These are phyloP conservation scores for Rhizomys pruinosus DNA, from an alignment of 2,113 vertebrate species.

Conservation along the genomic window DNA sequence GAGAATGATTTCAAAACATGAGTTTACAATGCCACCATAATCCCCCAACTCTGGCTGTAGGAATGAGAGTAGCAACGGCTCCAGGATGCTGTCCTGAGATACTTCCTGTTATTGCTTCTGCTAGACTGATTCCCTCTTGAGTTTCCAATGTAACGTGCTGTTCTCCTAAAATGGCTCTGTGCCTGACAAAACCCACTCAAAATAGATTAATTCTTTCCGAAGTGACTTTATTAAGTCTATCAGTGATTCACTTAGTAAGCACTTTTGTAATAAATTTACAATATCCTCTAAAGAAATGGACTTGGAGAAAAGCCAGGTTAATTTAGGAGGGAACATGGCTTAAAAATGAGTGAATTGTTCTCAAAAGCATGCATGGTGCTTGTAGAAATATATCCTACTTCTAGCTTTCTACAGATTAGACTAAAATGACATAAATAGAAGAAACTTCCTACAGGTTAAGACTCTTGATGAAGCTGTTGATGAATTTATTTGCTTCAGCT, in stretches of 20 bases:
- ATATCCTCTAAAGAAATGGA: conserved; percentile 60
- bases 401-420: conserved; percentile 2
- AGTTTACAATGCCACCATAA: neutral
- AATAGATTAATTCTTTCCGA: conserved; percentile 43
- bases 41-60: neutral
- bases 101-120: neutral
- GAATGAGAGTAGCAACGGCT: neutral
- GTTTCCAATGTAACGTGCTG: neutral
- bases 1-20: neutral
- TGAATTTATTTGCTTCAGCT: conserved; percentile 19
- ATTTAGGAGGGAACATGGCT: conserved; percentile 58
- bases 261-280: conserved; percentile 69
- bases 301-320: conserved; percentile 71
- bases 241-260: conserved; percentile 58
- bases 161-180: conserved; percentile 11
- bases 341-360: conserved; percentile 63
- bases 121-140: neutral
- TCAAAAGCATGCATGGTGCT: conserved; percentile 39
- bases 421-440: conserved; percentile 48
- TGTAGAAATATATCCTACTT: conserved; percentile 45
- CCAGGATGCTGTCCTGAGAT: neutral
- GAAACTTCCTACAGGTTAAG: conserved; percentile 27
- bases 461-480: neutral
- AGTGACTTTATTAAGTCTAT: conserved; percentile 66
- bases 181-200: conserved; percentile 19